Conservation (phyloP, 2,113 vertebrate genomes). For the Herpetotheres cachinnans region DNA sequence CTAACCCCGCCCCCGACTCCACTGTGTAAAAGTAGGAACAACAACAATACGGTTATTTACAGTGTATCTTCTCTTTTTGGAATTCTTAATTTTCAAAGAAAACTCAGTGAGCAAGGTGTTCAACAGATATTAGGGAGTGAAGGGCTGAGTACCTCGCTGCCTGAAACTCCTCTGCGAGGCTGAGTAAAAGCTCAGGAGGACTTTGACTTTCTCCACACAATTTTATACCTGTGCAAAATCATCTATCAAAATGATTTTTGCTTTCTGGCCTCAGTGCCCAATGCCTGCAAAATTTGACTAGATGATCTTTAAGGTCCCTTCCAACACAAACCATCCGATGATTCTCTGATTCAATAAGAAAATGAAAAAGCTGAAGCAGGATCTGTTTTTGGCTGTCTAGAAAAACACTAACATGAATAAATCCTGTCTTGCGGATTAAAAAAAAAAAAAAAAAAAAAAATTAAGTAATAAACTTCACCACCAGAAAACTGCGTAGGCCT, state of each 20-base stretch:
- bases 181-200: neutral
- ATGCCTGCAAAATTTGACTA: neutral
- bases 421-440: neutral
- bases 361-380: neutral
- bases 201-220: neutral
- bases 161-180: neutral
- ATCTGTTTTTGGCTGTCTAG: neutral
- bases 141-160: neutral
- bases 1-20: neutral
- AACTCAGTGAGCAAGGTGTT: rapidly evolving
- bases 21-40: rapidly evolving
- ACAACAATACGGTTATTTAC: rapidly evolving
- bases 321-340: no score
- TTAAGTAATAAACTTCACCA: neutral
- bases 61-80: neutral
- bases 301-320: no score
- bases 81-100: neutral
- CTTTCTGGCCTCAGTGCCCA: neutral
- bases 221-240: neutral
- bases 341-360: neutral
- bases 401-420: neutral
- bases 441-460: no score
- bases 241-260: neutral
- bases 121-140: neutral
- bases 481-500: neutral